A percentile compares a stretch with the other conserved stretches of the same genome.
Conservation (phyloP, 1,140 invertebrate species). For the Micrasema minimum region DNA sequence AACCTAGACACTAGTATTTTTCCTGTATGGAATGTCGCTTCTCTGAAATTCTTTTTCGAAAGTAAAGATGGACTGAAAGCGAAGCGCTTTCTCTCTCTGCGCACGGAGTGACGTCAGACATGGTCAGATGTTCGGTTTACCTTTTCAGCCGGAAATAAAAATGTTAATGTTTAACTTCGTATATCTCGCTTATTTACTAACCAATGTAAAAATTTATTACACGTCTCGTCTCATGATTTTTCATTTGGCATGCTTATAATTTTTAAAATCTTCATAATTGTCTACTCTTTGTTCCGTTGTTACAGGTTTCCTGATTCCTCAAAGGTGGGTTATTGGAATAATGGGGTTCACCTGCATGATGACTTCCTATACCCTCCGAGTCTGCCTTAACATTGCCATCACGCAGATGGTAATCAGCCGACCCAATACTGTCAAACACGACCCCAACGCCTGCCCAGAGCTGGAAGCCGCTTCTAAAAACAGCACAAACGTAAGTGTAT, state of each 20-base stretch:
- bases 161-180: too few species aligned
- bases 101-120: too few species aligned
- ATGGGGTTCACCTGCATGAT: slow-evolving; percentile 85
- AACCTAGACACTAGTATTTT: too few species aligned
- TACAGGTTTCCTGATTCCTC: slow-evolving; percentile 73
- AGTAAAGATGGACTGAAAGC: too few species aligned
- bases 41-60: too few species aligned
- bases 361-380: slow-evolving; percentile 87
- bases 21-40: too few species aligned
- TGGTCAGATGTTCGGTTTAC: too few species aligned
- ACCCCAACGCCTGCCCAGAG: slow-evolving; percentile 60
- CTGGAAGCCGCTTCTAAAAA: slow-evolving; percentile 13
- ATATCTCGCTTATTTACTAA: background rate
- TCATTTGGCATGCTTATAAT: background rate
- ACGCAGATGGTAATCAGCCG: slow-evolving; percentile 80
- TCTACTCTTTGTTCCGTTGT: too few species aligned
- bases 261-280: background rate
- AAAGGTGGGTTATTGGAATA: slow-evolving; percentile 79
- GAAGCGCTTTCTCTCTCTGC: too few species aligned
- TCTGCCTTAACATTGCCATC: slow-evolving; percentile 88
- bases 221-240: background rate
- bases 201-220: background rate
- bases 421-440: slow-evolving; percentile 55
- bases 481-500: slow-evolving; percentile 29
- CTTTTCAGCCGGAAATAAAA: too few species aligned